These are phyloP conservation scores for Whitmania pigra DNA, from an alignment of 1,140 invertebrate species.

Conservation along the genomic window DNA sequence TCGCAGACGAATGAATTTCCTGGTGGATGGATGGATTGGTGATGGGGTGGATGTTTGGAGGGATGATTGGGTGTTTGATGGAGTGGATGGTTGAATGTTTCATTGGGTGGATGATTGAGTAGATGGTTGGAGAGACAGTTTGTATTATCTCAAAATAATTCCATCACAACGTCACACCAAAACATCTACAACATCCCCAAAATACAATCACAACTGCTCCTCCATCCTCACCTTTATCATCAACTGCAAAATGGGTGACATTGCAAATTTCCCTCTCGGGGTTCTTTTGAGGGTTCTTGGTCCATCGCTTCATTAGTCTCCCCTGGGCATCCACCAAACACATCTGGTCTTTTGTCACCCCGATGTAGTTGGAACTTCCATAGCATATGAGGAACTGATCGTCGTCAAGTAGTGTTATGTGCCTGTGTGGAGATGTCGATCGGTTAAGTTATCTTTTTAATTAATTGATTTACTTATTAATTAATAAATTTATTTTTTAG, in stretches of 20 bases:
- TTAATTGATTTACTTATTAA: no score
- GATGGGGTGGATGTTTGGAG: no score
- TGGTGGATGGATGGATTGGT: not conserved
- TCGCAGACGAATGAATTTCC: slow-evolving; percentile 1
- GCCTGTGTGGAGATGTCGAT: not conserved
- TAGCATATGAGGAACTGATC: not conserved
- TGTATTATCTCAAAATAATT: not conserved
- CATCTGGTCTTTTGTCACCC: slow-evolving; percentile 3
- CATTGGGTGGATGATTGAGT: no score
- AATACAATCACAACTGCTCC: not conserved
- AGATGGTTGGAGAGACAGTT: not conserved
- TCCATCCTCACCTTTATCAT: not conserved
- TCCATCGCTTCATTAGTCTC: not conserved
- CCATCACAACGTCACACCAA: no score
- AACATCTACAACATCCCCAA: no score
- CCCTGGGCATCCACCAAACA: not conserved
- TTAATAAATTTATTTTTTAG: no score
- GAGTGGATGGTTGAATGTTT: no score
- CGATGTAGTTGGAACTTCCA: not conserved
- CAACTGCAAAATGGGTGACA: slow-evolving; percentile 1
- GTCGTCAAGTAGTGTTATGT: not conserved
- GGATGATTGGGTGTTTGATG: no score
- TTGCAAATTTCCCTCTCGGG: slow-evolving; percentile 1
- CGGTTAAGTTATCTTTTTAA: no score
- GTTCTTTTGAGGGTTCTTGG: not conserved